Percentiles rank a stretch among this genome's conserved stretches.
Evolutionary conservation across 2,888 invertebrate genomes (phyloP).

Genomic region (Stenurella melanura): DNA sequence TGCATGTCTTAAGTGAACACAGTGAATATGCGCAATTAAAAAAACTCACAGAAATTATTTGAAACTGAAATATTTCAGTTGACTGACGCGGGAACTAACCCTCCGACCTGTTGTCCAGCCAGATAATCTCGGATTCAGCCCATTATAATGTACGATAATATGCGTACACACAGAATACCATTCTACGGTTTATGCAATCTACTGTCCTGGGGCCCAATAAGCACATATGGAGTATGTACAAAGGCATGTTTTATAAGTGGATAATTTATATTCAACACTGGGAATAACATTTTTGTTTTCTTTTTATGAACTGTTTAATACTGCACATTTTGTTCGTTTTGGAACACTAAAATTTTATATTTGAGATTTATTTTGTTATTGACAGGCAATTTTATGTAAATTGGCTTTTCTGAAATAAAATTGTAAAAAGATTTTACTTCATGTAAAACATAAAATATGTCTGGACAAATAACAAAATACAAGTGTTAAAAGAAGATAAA

Average conservation of each 20-base stretch:
- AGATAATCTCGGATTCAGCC: background rate
- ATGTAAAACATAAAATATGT: too few relatives aligned
- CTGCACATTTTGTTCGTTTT: background rate
- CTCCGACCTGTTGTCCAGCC: background rate
- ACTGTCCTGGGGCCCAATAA: background rate
- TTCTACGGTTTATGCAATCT: constrained; percentile 4
- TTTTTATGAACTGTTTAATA: background rate
- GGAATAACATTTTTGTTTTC: background rate
- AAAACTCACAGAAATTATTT: background rate
- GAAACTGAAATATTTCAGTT: background rate
- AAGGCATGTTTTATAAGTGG: constrained; percentile 3
- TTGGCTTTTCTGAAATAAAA: too few relatives aligned
- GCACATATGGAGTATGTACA: constrained; percentile 3
- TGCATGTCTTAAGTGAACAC: too few relatives aligned
- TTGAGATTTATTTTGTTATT: background rate
- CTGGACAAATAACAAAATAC: too few relatives aligned
- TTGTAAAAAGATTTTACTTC: too few relatives aligned
- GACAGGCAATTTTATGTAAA: too few relatives aligned
- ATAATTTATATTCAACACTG: constrained; percentile 6
- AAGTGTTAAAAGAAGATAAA: too few relatives aligned
- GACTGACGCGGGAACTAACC: background rate
- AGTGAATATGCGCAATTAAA: background rate
- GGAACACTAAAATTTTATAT: background rate
- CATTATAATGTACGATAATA: constrained; percentile 7
- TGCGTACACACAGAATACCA: background rate